Evolutionary conservation across 2,888 invertebrate genomes (phyloP), one percentile per base, ranked within the genome.

Genomic region (Strigamia maritima): DNA sequence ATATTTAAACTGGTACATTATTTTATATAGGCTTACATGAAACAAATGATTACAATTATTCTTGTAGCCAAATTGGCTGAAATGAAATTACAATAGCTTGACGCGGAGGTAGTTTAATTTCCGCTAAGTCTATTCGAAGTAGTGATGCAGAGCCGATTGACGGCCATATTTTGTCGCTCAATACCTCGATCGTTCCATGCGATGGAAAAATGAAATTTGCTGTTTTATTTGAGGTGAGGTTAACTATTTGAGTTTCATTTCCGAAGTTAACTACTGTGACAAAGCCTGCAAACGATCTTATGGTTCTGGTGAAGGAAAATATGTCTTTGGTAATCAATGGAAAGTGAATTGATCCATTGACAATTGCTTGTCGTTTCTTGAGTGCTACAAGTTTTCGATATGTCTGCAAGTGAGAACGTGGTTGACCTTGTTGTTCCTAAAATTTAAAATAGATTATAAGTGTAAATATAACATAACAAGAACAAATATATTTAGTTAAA

Each of bases 181-280:
- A 2, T 26, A 70, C 70, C 28, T 70, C 70, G 0, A 70, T 14
- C 14, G 28, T 70, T 8, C 70, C 70, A 16, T 26, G n/a, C 12
- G 7, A 26, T 26, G 70, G 70, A 26, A 70, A 60, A 24, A 60
- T 7, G 12, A 60, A 60, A 10, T 60, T 7, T 24, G 19, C 22
- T 22, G 60, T 60, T 60, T 22, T 6, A n/a, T 19, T 24, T 6
- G 60, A 19, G 2, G 19, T 12, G 22, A 76, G 81, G 81, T 26
- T 80, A 38, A 49, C 80, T 76, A 28, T 79, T 44, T 76, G 1
- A 78, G 84, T 84, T 38, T 86, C 84, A 12, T 85, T 85, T 0
- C 88, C 87, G 19, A 92, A 90, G 87, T 94, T 94, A 83, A 90
- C 90, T 76, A 91, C 90, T 28, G 92, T 91, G 82, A 92, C 87